phyloP scores from a whole-genome alignment of 2,113 vertebrate genomes.

The Brachirus orientalis region DNA sequence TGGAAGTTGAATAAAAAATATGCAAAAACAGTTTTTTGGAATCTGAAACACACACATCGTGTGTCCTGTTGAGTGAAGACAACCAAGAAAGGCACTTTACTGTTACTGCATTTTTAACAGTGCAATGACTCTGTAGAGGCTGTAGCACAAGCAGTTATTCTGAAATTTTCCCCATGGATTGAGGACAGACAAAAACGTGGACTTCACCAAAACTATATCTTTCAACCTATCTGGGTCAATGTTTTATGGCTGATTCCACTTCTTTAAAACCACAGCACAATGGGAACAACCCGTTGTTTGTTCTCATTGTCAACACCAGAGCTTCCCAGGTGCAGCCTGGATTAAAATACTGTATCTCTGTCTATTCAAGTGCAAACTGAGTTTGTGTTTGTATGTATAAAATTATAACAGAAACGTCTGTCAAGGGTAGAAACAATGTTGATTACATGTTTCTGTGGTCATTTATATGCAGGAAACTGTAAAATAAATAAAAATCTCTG shows the following conservation, averaged over 20 bases:
- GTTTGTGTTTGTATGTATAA: neutral
- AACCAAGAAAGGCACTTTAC: neutral
- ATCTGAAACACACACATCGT: neutral
- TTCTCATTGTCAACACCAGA: constrained; percentile 31
- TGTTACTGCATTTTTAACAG: constrained; percentile 11
- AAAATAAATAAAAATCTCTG: neutral
- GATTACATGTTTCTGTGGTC: too few species aligned
- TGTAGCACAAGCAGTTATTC: constrained; percentile 8
- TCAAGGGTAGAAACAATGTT: too few species aligned
- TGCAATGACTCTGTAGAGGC: constrained; percentile 47
- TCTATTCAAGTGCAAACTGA: neutral
- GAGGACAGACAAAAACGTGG: constrained; percentile 49
- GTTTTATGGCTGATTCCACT: constrained; percentile 52
- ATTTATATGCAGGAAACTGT: too few species aligned
- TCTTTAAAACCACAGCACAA: constrained; percentile 36
- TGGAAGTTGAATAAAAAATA: too few species aligned
- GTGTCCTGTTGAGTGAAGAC: neutral
- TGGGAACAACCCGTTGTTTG: constrained; percentile 34
- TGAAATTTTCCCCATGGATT: constrained; percentile 50
- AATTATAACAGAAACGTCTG: neutral
- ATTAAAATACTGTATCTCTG: constrained; percentile 13
- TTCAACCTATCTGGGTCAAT: constrained; percentile 57
- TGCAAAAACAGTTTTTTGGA: constrained; percentile 5
- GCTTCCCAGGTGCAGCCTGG: constrained; percentile 40
- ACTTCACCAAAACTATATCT: constrained; percentile 43